phyloP scores from a whole-genome alignment of 2,113 vertebrate genomes.

The Onychostruthus taczanowskii region DNA sequence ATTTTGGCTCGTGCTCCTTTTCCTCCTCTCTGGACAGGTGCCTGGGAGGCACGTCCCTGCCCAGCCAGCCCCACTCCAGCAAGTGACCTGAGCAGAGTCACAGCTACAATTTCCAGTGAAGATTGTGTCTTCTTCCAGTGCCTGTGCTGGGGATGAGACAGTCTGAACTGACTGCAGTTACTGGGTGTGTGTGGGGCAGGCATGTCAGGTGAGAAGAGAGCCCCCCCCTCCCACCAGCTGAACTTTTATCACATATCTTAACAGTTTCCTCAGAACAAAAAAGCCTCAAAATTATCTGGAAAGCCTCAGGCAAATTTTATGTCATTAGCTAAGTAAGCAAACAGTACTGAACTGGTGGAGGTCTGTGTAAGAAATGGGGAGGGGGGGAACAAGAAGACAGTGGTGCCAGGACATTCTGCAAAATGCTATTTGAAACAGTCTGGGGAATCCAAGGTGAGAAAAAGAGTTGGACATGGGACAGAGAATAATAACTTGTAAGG shows the following conservation, averaged over 20 bases:
- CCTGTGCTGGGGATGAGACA: background rate
- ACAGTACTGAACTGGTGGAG: background rate
- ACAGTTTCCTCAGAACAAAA: background rate
- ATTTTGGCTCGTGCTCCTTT: background rate
- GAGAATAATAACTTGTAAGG: background rate
- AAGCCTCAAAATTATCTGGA: background rate
- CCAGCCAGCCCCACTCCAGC: background rate
- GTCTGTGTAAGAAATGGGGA: background rate
- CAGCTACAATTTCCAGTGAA: background rate
- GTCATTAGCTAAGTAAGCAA: background rate
- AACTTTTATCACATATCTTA: background rate
- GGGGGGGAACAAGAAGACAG: background rate
- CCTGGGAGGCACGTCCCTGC: background rate
- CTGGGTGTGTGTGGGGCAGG: accelerated
- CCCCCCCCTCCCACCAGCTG: background rate
- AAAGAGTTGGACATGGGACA: background rate
- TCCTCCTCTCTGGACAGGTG: background rate
- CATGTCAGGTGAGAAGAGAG: background rate
- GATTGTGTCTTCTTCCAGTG: background rate
- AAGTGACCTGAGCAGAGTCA: background rate
- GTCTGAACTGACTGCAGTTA: background rate
- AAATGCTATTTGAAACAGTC: background rate
- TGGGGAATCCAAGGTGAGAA: background rate
- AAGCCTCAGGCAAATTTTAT: background rate
- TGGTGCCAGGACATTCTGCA: background rate